These are phyloP conservation scores for Meandrina meandrites DNA, from an alignment of 92 coral and sea anemone genomes.

Conservation along the genomic window DNA sequence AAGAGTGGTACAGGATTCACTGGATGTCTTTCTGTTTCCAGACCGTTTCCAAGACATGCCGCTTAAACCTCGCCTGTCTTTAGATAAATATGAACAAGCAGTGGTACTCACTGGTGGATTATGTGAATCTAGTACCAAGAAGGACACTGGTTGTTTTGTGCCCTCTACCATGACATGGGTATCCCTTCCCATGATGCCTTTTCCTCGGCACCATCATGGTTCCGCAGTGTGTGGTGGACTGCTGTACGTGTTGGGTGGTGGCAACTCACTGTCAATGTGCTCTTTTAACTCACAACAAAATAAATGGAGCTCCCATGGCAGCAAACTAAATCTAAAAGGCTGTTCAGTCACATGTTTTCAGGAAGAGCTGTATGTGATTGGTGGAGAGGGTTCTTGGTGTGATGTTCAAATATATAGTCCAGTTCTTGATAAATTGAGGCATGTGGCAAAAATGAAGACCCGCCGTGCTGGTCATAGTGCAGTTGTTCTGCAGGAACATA, in stretches of 20 bases:
- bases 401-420: background rate
- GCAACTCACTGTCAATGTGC: background rate
- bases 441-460: background rate
- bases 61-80: no score
- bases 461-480: background rate
- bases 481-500: background rate
- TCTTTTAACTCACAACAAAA: background rate
- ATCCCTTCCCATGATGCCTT: no score
- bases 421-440: background rate
- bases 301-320: background rate
- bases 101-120: no score
- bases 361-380: background rate
- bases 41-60: no score
- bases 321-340: background rate
- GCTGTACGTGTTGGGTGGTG: background rate
- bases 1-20: no score
- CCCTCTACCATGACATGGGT: no score
- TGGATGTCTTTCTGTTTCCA: no score
- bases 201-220: no score
- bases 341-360: background rate
- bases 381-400: background rate
- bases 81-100: no score
- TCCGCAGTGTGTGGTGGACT: no score
- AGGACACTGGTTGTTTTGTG: no score
- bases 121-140: no score